Percentiles rank a stretch among this genome's conserved stretches.
Conservation (phyloP, 2,797 vertebrate genomes). For the Crocidura indochinensis region DNA sequence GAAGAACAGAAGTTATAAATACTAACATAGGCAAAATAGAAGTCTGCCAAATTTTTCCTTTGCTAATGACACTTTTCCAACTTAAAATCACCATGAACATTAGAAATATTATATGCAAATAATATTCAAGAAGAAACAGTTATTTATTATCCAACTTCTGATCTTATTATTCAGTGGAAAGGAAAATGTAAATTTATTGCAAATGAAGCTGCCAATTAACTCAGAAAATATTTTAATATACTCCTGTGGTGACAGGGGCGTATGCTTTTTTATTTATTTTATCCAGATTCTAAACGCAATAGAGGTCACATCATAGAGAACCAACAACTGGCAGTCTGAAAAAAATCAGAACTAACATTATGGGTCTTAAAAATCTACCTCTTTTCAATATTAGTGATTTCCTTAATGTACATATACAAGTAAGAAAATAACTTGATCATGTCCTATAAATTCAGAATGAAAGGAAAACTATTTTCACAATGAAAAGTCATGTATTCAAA, state of each 20-base stretch:
- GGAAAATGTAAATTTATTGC: slow-evolving; percentile 70
- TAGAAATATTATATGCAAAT: slow-evolving; percentile 70
- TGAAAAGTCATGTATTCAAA: slow-evolving; percentile 21
- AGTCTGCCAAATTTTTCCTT: slow-evolving; percentile 29
- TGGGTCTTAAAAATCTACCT: slow-evolving; percentile 24
- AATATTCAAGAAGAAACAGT: slow-evolving; percentile 57
- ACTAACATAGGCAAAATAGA: background rate
- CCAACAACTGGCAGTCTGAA: background rate
- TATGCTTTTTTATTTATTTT: slow-evolving; percentile 54
- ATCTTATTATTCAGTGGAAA: slow-evolving; percentile 68
- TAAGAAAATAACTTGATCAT: slow-evolving; percentile 14
- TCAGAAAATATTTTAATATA: slow-evolving; percentile 65
- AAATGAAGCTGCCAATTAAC: slow-evolving; percentile 76
- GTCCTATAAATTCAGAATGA: slow-evolving; percentile 18
- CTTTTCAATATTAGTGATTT: slow-evolving; percentile 34
- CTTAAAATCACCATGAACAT: slow-evolving; percentile 44
- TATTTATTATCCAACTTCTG: slow-evolving; percentile 55
- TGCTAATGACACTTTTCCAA: slow-evolving; percentile 46
- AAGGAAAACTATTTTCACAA: slow-evolving; percentile 16
- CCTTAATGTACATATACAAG: background rate
- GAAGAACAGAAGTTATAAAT: background rate
- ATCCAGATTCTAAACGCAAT: slow-evolving; percentile 41
- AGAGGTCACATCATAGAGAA: background rate
- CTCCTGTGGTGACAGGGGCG: slow-evolving; percentile 16
- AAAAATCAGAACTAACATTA: background rate